Conservation (phyloP, 1,140 invertebrate genomes). For the Heterodera schachtii region DNA sequence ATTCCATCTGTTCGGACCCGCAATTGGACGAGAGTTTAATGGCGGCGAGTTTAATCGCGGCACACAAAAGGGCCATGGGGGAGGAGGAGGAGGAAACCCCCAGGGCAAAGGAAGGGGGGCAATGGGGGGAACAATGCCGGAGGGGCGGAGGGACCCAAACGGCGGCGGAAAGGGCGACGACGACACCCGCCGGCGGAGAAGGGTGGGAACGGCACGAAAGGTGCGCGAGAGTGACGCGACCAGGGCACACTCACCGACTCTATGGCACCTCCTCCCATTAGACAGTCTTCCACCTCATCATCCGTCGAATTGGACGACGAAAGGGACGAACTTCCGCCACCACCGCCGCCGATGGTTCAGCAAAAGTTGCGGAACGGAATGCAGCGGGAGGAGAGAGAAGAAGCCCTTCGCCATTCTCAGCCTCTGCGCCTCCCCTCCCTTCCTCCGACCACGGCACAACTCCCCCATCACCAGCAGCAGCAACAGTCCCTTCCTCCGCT, state of each 20-base stretch:
- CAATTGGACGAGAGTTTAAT: conserved; percentile 42
- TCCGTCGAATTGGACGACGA: background rate
- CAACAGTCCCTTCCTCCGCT: background rate
- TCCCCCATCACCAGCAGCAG: background rate
- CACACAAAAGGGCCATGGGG: conserved; percentile 7
- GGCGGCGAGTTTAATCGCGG: background rate
- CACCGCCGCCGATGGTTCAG: background rate
- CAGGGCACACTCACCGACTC: background rate
- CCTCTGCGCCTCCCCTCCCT: background rate
- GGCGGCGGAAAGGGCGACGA: too few species aligned
- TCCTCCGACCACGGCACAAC: background rate
- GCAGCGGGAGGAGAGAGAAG: background rate
- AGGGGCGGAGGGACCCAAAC: conserved; percentile 5
- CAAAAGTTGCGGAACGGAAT: background rate
- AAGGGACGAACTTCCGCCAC: background rate
- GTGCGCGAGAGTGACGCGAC: background rate
- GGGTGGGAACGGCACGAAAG: background rate
- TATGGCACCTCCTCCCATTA: background rate
- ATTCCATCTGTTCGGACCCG: conserved; percentile 61
- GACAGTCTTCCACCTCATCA: background rate
- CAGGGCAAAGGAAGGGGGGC: background rate
- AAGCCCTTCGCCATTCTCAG: background rate
- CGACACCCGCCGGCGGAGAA: too few species aligned
- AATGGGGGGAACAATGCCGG: background rate
- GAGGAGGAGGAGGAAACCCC: background rate